phyloP scores from a whole-genome alignment of 2,113 vertebrate genomes.

The Chaenocephalus aceratus region DNA sequence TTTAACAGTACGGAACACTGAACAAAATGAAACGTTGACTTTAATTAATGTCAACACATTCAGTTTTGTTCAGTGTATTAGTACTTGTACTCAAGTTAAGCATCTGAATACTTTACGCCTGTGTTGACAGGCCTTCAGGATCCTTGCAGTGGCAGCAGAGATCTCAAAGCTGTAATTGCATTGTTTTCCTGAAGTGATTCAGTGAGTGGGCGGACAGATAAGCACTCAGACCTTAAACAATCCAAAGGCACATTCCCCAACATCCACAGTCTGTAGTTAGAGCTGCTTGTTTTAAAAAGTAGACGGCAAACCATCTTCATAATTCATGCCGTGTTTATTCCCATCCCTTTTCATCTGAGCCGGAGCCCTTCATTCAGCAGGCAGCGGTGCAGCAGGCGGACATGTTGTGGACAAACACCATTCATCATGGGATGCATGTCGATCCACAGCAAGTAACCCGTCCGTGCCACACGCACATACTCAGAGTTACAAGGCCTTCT shows the following conservation, averaged over 20 bases:
- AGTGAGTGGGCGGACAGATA: conserved; percentile 31
- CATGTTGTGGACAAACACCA: conserved; percentile 40
- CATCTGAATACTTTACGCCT: too few relatives aligned
- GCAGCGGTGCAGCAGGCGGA: background rate
- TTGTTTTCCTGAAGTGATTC: conserved; percentile 1
- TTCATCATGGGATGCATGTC: conserved; percentile 47
- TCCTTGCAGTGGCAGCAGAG: background rate
- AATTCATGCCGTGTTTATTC: conserved; percentile 52
- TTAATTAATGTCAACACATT: too few relatives aligned
- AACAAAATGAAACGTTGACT: too few relatives aligned
- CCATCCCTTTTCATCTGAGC: conserved; percentile 43
- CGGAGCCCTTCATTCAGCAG: conserved; percentile 46
- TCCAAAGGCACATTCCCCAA: conserved; percentile 26
- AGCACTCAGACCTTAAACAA: conserved; percentile 39
- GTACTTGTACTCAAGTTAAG: too few relatives aligned
- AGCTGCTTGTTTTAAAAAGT: conserved; percentile 26
- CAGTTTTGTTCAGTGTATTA: too few relatives aligned
- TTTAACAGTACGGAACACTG: too few relatives aligned
- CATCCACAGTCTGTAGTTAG: conserved; percentile 24
- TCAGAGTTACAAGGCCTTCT: background rate
- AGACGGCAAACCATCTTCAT: conserved; percentile 43
- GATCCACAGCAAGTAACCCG: conserved; percentile 25
- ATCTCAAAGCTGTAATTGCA: background rate
- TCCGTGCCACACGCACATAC: background rate
- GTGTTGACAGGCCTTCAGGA: background rate